Conservation (phyloP, 2,113 vertebrate species). For the Tiliqua scincoides region DNA sequence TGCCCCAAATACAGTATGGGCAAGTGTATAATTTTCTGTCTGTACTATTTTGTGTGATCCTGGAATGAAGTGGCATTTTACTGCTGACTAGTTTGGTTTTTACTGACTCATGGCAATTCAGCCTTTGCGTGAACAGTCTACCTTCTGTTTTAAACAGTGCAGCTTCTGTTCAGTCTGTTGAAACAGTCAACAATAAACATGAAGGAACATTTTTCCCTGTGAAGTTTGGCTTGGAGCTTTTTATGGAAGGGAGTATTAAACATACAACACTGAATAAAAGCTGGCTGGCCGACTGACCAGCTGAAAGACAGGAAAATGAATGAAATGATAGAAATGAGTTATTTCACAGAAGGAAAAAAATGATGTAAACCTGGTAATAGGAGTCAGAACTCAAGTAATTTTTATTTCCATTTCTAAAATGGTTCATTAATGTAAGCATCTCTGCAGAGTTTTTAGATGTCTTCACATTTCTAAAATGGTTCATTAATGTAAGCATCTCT, state of each 20-base stretch:
- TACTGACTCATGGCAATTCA: constrained; percentile 57
- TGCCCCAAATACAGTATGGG: background rate
- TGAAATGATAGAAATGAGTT: background rate
- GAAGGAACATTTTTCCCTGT: constrained; percentile 52
- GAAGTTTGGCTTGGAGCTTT: constrained; percentile 74
- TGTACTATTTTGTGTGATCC: constrained; percentile 55
- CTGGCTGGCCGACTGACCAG: constrained; percentile 13
- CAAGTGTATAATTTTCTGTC: constrained; percentile 30
- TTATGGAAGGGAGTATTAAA: constrained; percentile 43
- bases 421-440: background rate
- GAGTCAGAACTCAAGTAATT: background rate
- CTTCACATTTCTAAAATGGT: background rate
- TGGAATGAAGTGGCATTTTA: constrained; percentile 43
- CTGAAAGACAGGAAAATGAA: background rate
- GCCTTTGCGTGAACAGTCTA: constrained; percentile 69
- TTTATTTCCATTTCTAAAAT: constrained; percentile 9
- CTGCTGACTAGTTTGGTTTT: constrained; percentile 52
- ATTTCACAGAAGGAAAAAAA: background rate
- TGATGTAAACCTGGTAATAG: background rate
- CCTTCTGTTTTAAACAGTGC: constrained; percentile 79
- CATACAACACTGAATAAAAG: constrained; percentile 53
- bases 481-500: background rate
- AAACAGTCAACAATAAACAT: constrained; percentile 73
- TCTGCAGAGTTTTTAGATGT: background rate
- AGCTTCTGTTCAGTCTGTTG: constrained; percentile 70